These are phyloP conservation scores for Leptonema lineaticorne DNA, from an alignment of 1,140 invertebrate species.

Conservation along the genomic window DNA sequence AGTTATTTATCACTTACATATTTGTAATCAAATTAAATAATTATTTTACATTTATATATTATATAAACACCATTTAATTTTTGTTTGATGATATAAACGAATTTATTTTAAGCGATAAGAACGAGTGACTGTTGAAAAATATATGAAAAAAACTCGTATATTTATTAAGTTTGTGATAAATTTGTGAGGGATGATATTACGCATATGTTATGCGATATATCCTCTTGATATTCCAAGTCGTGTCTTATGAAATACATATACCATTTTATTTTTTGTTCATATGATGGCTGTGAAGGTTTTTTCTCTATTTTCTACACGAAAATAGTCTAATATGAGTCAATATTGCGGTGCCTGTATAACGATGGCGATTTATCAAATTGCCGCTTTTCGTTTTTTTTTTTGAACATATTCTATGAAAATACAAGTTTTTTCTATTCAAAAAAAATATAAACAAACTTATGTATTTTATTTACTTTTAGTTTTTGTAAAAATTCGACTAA, in stretches of 20 bases:
- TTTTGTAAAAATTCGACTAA: no score
- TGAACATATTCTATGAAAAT: neutral
- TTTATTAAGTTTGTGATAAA: slow-evolving; percentile 20
- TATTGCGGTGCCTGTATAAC: slow-evolving; percentile 22
- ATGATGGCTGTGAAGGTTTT: no score
- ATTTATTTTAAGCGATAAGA: no score
- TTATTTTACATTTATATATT: no score
- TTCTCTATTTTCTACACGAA: slow-evolving; percentile 5
- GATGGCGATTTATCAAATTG: slow-evolving; percentile 35
- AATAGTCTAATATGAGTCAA: slow-evolving; percentile 29
- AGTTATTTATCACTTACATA: no score
- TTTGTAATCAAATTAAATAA: no score
- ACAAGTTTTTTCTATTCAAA: neutral
- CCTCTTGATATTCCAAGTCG: slow-evolving; percentile 36
- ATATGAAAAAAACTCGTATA: neutral
- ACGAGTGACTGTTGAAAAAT: no score
- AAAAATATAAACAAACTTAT: neutral
- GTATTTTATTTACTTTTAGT: no score
- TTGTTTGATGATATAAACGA: no score
- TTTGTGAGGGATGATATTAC: slow-evolving; percentile 4
- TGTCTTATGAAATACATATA: slow-evolving; percentile 5
- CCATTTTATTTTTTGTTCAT: slow-evolving; percentile 6
- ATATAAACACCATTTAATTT: no score
- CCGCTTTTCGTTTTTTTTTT: neutral
- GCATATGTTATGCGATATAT: slow-evolving; percentile 30